A percentile compares a stretch with the other conserved stretches of the same genome.
These are phyloP conservation scores for Stomatorhinus ivindoensis DNA, from an alignment of 2,113 vertebrate genomes.

Conservation along the genomic window DNA sequence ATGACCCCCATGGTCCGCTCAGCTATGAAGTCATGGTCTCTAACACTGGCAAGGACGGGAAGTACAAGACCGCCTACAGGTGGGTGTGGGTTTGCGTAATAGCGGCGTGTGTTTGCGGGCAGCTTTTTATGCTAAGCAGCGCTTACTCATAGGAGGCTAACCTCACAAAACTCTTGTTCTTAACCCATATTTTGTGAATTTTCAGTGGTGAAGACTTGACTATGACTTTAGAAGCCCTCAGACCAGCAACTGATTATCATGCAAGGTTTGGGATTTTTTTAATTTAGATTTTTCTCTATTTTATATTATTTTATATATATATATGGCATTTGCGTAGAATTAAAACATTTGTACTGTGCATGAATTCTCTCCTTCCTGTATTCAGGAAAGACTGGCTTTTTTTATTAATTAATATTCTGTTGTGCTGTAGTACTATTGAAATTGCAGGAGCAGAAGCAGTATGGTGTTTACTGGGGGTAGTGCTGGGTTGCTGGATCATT, in stretches of 20 bases:
- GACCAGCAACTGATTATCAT: slow-evolving; percentile 91
- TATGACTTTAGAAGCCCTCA: slow-evolving; percentile 82
- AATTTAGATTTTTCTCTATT: background rate
- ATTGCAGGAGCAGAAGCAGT: background rate
- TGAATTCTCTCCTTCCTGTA: background rate
- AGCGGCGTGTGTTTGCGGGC: background rate
- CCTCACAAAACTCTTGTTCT: background rate
- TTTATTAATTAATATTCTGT: background rate
- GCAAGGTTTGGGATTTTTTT: slow-evolving; percentile 68
- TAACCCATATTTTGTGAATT: background rate
- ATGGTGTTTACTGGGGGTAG: background rate
- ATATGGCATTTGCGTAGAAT: background rate
- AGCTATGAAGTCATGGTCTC: slow-evolving; percentile 79
- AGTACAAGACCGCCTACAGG: slow-evolving; percentile 76
- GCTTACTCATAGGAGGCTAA: background rate
- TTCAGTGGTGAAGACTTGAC: slow-evolving; percentile 77
- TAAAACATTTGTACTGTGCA: background rate
- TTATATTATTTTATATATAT: background rate
- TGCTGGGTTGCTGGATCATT: background rate
- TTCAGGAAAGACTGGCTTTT: background rate
- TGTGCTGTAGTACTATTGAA: background rate
- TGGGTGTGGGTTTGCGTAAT: slow-evolving; percentile 41
- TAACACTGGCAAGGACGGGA: slow-evolving; percentile 80
- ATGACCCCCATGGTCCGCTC: slow-evolving; percentile 51
- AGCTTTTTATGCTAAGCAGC: background rate